Conservation (phyloP, 2,888 invertebrate genomes). For the Drosophila pegasa region DNA sequence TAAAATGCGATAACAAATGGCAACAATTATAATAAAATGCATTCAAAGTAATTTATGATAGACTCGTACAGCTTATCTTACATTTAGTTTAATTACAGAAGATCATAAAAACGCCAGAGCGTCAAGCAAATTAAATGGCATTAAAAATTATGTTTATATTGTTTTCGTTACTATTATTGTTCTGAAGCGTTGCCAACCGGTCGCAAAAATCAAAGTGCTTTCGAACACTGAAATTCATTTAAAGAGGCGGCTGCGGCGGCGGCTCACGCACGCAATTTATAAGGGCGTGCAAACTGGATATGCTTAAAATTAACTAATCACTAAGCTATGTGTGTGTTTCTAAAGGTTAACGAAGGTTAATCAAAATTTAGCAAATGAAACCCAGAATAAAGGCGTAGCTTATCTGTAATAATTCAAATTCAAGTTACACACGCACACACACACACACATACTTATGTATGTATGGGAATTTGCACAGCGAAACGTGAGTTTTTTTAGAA, state of each 20-base stretch:
- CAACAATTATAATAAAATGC: constrained; percentile 28
- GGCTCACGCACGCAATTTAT: constrained; percentile 1
- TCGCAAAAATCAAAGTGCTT: constrained; percentile 25
- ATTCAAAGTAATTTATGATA: constrained; percentile 25
- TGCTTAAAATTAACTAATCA: constrained; percentile 19
- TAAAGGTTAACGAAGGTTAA: constrained; percentile 71
- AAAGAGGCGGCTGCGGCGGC: constrained; percentile 15
- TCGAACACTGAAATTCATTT: constrained; percentile 20
- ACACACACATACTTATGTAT: not conserved
- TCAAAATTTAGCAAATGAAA: constrained; percentile 13
- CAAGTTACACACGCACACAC: not conserved
- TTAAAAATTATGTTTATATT: constrained; percentile 28
- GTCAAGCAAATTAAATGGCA: constrained; percentile 15
- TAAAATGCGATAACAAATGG: constrained; percentile 21
- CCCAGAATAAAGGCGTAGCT: constrained; percentile 29
- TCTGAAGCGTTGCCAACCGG: constrained; percentile 44
- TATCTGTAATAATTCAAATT: constrained; percentile 42
- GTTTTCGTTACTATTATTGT: constrained; percentile 14
- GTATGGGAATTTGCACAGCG: not conserved
- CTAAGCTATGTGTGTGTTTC: not conserved
- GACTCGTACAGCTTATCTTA: constrained; percentile 36
- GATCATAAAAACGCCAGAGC: constrained; percentile 44
- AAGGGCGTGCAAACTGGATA: constrained; percentile 14
- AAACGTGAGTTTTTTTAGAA: constrained; percentile 33
- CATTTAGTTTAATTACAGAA: constrained; percentile 41